Evolutionary conservation across 2,888 invertebrate species (phyloP).

Genomic region (Drosophila limbata): DNA sequence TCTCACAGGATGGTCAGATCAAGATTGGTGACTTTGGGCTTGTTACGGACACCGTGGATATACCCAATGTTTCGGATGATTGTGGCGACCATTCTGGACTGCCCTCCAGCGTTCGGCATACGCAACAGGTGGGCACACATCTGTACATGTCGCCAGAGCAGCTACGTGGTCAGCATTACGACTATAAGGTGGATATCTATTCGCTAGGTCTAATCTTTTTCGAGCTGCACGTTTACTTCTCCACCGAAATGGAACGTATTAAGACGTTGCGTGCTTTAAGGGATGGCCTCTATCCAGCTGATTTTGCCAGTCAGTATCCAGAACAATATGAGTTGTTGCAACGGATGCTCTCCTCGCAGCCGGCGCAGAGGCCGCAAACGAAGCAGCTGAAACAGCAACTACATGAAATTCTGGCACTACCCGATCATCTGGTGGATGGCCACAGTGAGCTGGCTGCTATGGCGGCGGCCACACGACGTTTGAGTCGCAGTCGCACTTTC

Average conservation of each 20-base stretch:
- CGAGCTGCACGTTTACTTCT: constrained; percentile 95
- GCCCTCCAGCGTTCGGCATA: constrained; percentile 86
- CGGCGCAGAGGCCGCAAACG: constrained; percentile 91
- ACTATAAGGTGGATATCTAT: constrained; percentile 97
- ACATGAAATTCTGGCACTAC: constrained; percentile 73
- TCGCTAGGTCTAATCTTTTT: constrained; percentile 97
- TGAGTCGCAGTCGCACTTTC: constrained; percentile 78
- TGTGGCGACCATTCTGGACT: constrained; percentile 76
- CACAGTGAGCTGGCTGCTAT: constrained; percentile 62
- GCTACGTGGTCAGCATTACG: constrained; percentile 90
- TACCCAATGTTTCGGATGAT: constrained; percentile 83
- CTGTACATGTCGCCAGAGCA: constrained; percentile 99
- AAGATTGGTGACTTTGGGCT: constrained; percentile 99
- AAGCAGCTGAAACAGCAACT: constrained; percentile 87
- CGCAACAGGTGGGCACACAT: constrained; percentile 92
- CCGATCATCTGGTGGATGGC: constrained; percentile 67
- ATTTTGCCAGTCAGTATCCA: constrained; percentile 88
- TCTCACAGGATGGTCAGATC: constrained; percentile 94
- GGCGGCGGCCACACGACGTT: constrained; percentile 68
- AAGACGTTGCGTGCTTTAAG: constrained; percentile 89
- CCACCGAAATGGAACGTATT: constrained; percentile 95
- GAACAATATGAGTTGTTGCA: constrained; percentile 90
- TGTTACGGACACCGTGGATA: constrained; percentile 94
- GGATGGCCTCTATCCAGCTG: constrained; percentile 89
- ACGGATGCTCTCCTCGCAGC: constrained; percentile 91